Percentiles rank a stretch among this genome's conserved stretches.
These are phyloP conservation scores for Psammodynastes pulverulentus DNA, from an alignment of 2,113 vertebrate genomes.

Conservation along the genomic window DNA sequence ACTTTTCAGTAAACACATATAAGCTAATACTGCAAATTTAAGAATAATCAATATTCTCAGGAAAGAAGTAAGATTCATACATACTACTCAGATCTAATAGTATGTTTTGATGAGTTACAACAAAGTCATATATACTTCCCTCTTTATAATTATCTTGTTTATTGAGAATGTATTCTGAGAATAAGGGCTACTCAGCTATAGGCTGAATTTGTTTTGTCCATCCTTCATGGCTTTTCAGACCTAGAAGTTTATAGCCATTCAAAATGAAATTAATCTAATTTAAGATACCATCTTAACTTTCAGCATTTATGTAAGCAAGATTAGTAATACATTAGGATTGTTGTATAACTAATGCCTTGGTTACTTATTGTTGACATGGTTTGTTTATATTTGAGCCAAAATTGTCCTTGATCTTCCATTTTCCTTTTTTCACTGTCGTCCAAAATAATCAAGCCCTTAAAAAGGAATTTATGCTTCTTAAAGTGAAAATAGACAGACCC, in stretches of 20 bases:
- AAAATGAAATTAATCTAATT: not conserved
- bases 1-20: not conserved
- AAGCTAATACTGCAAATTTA: not conserved
- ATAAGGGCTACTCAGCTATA: not conserved
- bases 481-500: not conserved
- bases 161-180: not conserved
- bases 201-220: not conserved
- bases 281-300: slow-evolving; percentile 12
- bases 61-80: not conserved
- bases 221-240: not conserved
- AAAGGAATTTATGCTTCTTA: not conserved
- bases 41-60: not conserved
- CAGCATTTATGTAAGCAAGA: not conserved
- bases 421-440: not conserved
- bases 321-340: not conserved
- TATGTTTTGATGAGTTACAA: not conserved
- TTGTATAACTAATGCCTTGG: slow-evolving; percentile 18
- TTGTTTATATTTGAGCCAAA: slow-evolving; percentile 11
- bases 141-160: not conserved
- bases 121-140: not conserved
- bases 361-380: slow-evolving; percentile 6
- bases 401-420: not conserved
- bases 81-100: not conserved
- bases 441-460: not conserved
- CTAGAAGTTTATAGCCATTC: not conserved